Conservation (phyloP, 2,113 vertebrate genomes). For the Dunckerocampus dactyliophorus region DNA sequence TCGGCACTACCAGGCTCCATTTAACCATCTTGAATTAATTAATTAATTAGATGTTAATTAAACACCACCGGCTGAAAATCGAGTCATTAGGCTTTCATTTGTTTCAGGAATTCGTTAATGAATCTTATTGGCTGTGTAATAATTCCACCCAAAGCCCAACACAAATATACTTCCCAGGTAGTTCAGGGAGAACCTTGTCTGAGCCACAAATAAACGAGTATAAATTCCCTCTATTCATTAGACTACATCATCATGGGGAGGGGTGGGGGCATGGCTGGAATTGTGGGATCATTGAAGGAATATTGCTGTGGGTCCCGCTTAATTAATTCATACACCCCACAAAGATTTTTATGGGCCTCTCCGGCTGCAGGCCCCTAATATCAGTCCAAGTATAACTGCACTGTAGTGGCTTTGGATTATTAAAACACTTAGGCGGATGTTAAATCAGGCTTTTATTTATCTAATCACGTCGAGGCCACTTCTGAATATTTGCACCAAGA, state of each 20-base stretch:
- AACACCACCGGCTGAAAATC: slow-evolving; percentile 6
- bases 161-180: slow-evolving; percentile 13
- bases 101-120: slow-evolving; percentile 34
- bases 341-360: slow-evolving; percentile 55
- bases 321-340: slow-evolving; percentile 65
- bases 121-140: slow-evolving; percentile 25
- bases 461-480: not conserved
- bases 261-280: slow-evolving; percentile 35
- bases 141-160: slow-evolving; percentile 14
- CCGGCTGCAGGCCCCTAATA: slow-evolving; percentile 51
- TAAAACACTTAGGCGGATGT: slow-evolving; percentile 12
- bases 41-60: slow-evolving; percentile 10
- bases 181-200: slow-evolving; percentile 7
- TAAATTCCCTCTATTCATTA: slow-evolving; percentile 63
- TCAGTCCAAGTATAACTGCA: slow-evolving; percentile 41
- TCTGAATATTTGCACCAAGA: slow-evolving; percentile 5
- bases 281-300: slow-evolving; percentile 50
- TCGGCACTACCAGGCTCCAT: not conserved
- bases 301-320: slow-evolving; percentile 57
- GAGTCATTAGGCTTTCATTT: slow-evolving; percentile 22
- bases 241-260: slow-evolving; percentile 42
- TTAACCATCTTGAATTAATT: slow-evolving; percentile 1
- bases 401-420: slow-evolving; percentile 33
- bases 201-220: not conserved
- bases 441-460: slow-evolving; percentile 7